Conservation (phyloP, 2,888 invertebrate species). For the Cerastis rubricosa region DNA sequence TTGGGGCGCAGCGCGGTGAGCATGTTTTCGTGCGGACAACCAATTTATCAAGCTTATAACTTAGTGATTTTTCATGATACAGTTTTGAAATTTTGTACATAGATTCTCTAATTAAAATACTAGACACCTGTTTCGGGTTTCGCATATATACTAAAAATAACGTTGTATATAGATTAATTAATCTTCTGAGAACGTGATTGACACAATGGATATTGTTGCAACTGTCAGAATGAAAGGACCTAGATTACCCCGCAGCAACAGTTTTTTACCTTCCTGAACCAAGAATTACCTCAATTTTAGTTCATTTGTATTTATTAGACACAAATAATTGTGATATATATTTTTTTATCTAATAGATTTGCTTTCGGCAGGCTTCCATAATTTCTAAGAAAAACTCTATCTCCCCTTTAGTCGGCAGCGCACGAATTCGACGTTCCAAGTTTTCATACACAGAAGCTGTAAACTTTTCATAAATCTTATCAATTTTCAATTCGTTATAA, state of each 20-base stretch:
- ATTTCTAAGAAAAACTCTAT: slow-evolving; percentile 42
- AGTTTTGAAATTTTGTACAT: no score
- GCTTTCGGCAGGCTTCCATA: slow-evolving; percentile 22
- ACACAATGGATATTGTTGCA: no score
- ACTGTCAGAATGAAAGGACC: no score
- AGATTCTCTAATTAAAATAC: no score
- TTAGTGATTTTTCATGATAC: no score
- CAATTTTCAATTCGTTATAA: slow-evolving; percentile 91
- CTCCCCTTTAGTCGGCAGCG: slow-evolving; percentile 44
- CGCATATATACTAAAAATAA: no score
- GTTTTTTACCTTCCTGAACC: neutral
- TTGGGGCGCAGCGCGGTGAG: no score
- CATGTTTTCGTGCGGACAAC: no score
- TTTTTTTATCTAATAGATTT: slow-evolving; percentile 15
- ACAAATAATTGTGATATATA: neutral
- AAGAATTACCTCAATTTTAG: neutral
- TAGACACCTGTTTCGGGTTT: no score
- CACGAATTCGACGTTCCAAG: slow-evolving; percentile 33
- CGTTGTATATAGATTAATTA: no score
- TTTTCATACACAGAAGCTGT: slow-evolving; percentile 9
- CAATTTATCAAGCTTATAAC: no score
- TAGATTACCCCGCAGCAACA: neutral
- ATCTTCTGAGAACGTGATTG: no score
- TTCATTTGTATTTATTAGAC: neutral
- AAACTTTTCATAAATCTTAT: slow-evolving; percentile 30